Evolutionary conservation across 2,888 invertebrate genomes (phyloP).

Genomic region (Chloroclystis v-ata): DNA sequence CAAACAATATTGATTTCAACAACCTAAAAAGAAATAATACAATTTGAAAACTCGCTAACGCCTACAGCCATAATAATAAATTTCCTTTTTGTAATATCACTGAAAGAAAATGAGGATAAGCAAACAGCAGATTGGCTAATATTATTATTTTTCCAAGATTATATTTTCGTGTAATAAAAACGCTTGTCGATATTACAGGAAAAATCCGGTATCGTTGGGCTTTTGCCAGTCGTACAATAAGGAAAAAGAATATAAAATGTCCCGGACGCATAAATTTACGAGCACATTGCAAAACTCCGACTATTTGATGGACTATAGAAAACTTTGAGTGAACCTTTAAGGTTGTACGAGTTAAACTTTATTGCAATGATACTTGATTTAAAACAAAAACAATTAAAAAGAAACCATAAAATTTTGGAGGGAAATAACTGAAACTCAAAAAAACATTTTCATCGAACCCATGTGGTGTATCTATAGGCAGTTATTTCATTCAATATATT

Average conservation of each 20-base stretch:
- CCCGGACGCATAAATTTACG: slow-evolving; percentile 6
- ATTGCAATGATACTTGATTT: no score
- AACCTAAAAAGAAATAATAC: no score
- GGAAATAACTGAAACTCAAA: no score
- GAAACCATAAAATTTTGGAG: no score
- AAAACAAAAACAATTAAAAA: no score
- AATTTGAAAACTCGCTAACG: no score
- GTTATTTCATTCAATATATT: no score
- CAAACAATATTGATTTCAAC: no score
- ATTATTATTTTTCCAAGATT: slow-evolving; percentile 8
- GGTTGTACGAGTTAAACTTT: no score
- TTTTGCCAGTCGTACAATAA: slow-evolving; percentile 15
- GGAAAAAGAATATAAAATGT: slow-evolving; percentile 15
- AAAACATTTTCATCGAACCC: no score
- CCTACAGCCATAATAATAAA: neutral
- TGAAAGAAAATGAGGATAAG: slow-evolving; percentile 1
- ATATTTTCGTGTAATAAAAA: slow-evolving; percentile 10
- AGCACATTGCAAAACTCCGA: slow-evolving; percentile 13
- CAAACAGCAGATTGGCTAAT: slow-evolving; percentile 1
- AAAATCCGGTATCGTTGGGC: slow-evolving; percentile 13
- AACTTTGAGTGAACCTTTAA: no score
- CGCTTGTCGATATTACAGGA: slow-evolving; percentile 13
- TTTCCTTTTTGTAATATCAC: neutral
- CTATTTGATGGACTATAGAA: slow-evolving; percentile 5
- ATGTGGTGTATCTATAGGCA: no score